A percentile compares a stretch with the other conserved stretches of the same genome.
Conservation (phyloP, 2,113 vertebrate genomes). For the Ibidorhyncha struthersii region DNA sequence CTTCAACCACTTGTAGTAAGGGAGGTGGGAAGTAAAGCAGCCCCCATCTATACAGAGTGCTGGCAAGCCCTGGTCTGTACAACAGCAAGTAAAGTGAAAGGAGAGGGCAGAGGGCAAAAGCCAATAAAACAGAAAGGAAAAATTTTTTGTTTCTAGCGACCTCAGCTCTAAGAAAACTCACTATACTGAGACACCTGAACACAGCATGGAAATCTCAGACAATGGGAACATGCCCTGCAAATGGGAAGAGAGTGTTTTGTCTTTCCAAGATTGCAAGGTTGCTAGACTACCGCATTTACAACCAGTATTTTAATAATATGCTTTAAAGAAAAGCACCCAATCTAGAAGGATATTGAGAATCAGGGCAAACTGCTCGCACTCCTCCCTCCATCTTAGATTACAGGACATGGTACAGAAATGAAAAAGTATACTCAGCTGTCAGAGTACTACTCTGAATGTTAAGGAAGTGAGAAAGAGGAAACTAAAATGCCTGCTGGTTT, state of each 20-base stretch:
- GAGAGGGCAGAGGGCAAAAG: neutral
- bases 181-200: neutral
- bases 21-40: neutral
- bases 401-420: neutral
- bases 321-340: neutral
- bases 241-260: neutral
- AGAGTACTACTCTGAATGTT: neutral
- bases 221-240: neutral
- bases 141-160: neutral
- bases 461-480: conserved; percentile 12
- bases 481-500: conserved; percentile 4
- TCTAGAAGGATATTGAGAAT: neutral
- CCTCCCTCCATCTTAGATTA: neutral
- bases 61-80: neutral
- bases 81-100: neutral
- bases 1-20: neutral
- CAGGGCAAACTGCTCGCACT: neutral
- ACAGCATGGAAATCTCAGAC: neutral
- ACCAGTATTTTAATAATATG: neutral
- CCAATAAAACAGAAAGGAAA: neutral
- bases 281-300: neutral
- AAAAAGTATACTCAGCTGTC: neutral
- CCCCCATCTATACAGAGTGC: neutral
- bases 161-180: neutral
- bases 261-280: neutral